Conservation (phyloP, 1,140 invertebrate genomes). For the Bicyclus anynana region DNA sequence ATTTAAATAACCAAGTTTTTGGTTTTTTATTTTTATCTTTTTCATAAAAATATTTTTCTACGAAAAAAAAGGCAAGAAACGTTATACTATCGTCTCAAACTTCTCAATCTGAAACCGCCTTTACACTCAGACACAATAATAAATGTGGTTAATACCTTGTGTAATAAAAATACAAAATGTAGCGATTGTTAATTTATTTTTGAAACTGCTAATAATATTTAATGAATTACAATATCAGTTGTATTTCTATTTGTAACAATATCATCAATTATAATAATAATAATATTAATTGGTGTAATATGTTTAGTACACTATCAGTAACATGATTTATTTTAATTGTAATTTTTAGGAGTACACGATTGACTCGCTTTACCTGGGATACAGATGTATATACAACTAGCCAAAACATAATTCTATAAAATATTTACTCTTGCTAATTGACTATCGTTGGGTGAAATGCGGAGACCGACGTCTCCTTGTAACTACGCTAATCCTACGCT, state of each 20-base stretch:
- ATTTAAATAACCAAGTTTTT: too few relatives aligned
- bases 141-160: too few relatives aligned
- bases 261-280: slow-evolving; percentile 42
- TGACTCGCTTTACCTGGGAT: slow-evolving; percentile 34
- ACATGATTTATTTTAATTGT: slow-evolving; percentile 3
- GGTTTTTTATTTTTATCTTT: too few relatives aligned
- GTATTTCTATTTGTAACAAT: slow-evolving; percentile 47
- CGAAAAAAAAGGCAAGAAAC: too few relatives aligned
- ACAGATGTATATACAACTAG: slow-evolving; percentile 46
- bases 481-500: slow-evolving; percentile 56
- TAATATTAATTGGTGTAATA: slow-evolving; percentile 37
- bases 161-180: neutral
- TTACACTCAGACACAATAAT: too few relatives aligned
- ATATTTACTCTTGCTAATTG: slow-evolving; percentile 52
- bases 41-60: too few relatives aligned
- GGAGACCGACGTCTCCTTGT: slow-evolving; percentile 51
- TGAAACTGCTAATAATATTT: slow-evolving; percentile 34
- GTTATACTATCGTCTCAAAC: too few relatives aligned
- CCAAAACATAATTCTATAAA: slow-evolving; percentile 35
- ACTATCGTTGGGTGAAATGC: slow-evolving; percentile 75
- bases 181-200: slow-evolving; percentile 38
- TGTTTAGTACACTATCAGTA: slow-evolving; percentile 33
- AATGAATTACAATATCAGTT: slow-evolving; percentile 41
- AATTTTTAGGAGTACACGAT: neutral
- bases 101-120: too few relatives aligned